A percentile compares a stretch with the other conserved stretches of the same genome.
Evolutionary conservation across 2,797 vertebrate genomes (phyloP).

Genomic region (Onychomys leucogaster): DNA sequence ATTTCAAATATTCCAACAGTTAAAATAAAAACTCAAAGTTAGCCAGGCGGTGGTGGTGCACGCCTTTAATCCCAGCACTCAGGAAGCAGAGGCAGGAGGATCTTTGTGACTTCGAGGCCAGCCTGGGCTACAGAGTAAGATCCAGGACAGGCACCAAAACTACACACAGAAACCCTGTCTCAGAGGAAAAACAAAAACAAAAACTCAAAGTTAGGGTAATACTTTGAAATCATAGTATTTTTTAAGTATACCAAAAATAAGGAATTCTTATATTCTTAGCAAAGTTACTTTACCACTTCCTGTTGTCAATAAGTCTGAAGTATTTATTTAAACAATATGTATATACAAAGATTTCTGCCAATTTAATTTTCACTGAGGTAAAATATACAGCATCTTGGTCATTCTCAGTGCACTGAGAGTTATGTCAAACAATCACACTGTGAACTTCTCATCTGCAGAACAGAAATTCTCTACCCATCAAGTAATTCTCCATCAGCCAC

Average conservation of each 20-base stretch:
- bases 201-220: slow-evolving; percentile 41
- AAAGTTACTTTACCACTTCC: slow-evolving; percentile 40
- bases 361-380: neutral
- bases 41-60: neutral
- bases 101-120: no score
- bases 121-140: no score
- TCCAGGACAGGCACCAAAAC: no score
- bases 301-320: slow-evolving; percentile 41
- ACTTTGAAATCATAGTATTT: slow-evolving; percentile 41
- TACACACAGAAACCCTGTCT: no score
- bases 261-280: slow-evolving; percentile 44
- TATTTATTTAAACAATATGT: neutral
- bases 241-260: slow-evolving; percentile 16
- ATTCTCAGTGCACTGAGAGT: no score
- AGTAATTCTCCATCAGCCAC: neutral
- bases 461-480: neutral
- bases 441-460: neutral
- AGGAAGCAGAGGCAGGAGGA: no score
- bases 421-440: neutral
- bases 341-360: neutral
- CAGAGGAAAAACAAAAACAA: neutral
- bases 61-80: no score
- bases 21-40: slow-evolving; percentile 40
- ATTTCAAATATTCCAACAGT: slow-evolving; percentile 40
- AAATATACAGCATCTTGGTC: neutral